These are phyloP conservation scores for Aphrophora alni DNA, from an alignment of 2,888 invertebrate genomes.

Conservation along the genomic window DNA sequence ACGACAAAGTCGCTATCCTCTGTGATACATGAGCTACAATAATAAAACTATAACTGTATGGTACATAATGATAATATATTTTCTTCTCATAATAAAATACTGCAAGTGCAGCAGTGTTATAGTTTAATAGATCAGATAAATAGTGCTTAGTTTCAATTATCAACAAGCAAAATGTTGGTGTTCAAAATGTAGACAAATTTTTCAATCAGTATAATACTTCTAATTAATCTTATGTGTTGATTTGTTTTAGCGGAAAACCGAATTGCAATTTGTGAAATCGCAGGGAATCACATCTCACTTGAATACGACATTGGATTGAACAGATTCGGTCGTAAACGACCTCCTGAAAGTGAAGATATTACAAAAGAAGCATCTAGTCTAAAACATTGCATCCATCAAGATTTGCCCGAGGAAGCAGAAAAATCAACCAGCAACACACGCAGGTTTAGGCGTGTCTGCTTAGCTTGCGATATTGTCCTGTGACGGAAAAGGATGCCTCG, in stretches of 20 bases:
- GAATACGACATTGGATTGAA: constrained; percentile 14
- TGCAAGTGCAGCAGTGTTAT: no score
- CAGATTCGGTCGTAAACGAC: constrained; percentile 13
- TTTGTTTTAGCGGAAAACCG: neutral
- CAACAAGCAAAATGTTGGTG: no score
- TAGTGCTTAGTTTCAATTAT: no score
- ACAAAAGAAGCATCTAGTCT: neutral
- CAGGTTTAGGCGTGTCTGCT: constrained; percentile 41
- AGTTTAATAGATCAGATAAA: no score
- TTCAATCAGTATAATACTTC: no score
- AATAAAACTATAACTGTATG: no score
- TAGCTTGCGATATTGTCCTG: constrained; percentile 46
- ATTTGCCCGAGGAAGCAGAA: neutral
- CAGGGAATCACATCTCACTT: neutral
- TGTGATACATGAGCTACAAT: no score
- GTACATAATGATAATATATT: no score
- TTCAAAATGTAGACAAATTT: no score
- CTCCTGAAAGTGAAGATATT: neutral
- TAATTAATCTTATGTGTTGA: no score
- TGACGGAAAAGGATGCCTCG: constrained; percentile 40
- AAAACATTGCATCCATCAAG: constrained; percentile 15
- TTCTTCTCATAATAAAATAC: no score
- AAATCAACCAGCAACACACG: neutral
- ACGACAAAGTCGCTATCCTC: no score
- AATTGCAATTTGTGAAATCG: neutral